Conservation (phyloP, 2,797 vertebrate genomes). For the Poeciliopsis infans region DNA sequence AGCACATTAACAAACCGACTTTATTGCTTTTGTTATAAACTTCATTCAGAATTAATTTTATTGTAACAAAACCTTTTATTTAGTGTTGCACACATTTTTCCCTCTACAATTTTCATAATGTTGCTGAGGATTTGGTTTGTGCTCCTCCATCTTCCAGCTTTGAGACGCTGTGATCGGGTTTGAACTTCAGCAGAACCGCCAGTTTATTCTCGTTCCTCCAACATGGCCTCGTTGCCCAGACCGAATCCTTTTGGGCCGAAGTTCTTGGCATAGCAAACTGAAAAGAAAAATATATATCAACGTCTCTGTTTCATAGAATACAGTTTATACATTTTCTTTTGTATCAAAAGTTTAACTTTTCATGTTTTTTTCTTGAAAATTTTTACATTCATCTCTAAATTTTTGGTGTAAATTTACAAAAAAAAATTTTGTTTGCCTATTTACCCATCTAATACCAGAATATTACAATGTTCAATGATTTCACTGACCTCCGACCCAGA, state of each 20-base stretch:
- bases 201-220: constrained; percentile 83
- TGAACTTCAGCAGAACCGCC: not conserved
- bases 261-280: constrained; percentile 97
- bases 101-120: not conserved
- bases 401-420: no score
- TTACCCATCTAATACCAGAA: no score
- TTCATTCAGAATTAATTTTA: not conserved
- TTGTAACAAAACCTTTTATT: constrained; percentile 42
- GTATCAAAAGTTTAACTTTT: not conserved
- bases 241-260: constrained; percentile 96
- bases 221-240: constrained; percentile 90
- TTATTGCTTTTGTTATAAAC: not conserved
- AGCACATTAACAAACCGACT: not conserved
- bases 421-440: no score
- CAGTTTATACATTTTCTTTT: no score
- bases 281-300: not conserved
- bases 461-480: no score
- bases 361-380: no score
- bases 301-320: not conserved
- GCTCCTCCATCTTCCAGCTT: constrained; percentile 2
- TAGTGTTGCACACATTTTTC: not conserved
- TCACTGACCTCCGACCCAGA: no score
- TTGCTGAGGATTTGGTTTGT: not conserved
- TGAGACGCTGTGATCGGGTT: not conserved
- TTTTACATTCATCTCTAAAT: no score